phyloP scores from a whole-genome alignment of 2,113 vertebrate species.

The Salvelinus alpinus region DNA sequence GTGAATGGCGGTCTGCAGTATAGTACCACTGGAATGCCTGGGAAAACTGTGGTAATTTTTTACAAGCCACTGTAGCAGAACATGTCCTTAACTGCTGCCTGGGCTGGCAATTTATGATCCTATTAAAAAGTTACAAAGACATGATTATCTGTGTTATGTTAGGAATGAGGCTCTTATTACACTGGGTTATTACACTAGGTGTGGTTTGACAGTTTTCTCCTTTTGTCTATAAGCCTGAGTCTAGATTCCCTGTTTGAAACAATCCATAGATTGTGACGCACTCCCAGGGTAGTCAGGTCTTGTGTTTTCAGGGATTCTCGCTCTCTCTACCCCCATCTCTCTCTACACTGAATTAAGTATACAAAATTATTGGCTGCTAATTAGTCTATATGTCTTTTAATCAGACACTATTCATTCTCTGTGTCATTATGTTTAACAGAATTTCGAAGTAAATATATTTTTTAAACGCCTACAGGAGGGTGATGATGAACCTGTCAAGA shows the following conservation, averaged over 20 bases:
- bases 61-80: background rate
- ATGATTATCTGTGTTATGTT: background rate
- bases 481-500: background rate
- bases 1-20: background rate
- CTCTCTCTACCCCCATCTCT: too few species aligned
- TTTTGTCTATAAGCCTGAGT: too few species aligned
- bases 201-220: too few species aligned
- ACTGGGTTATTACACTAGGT: background rate
- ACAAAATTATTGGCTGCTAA: too few species aligned
- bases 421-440: too few species aligned
- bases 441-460: background rate
- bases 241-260: too few species aligned
- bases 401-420: too few species aligned
- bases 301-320: too few species aligned
- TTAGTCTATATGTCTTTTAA: too few species aligned
- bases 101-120: background rate
- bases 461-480: background rate
- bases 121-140: slow-evolving; percentile 3
- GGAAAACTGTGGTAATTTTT: background rate
- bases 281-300: too few species aligned
- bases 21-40: background rate
- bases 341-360: too few species aligned
- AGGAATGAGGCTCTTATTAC: background rate
- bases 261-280: too few species aligned
- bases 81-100: background rate